phyloP scores from a whole-genome alignment of 2,888 invertebrate genomes.

The Neoitamus cyanurus region DNA sequence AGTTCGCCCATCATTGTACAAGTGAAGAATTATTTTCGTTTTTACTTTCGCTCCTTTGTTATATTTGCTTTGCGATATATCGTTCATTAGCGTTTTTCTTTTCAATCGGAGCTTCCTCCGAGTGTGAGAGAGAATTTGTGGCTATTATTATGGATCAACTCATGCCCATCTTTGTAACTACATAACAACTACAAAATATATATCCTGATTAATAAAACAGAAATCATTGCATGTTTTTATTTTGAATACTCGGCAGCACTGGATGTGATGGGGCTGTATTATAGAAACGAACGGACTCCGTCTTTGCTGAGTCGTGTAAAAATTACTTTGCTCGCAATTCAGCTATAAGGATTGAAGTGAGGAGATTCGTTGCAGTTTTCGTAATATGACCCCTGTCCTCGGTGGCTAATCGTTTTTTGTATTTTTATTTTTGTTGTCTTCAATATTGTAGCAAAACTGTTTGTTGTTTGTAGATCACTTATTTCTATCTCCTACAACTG shows the following conservation, averaged over 20 bases:
- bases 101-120: not conserved
- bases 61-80: not conserved
- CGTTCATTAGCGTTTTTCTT: not conserved
- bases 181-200: constrained; percentile 20
- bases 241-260: not conserved
- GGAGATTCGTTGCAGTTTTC: not conserved
- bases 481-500: not conserved
- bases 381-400: not conserved
- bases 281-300: too few relatives aligned
- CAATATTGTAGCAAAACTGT: too few relatives aligned
- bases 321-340: not conserved
- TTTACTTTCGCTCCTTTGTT: not conserved
- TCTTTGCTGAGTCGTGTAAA: too few relatives aligned
- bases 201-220: constrained; percentile 27
- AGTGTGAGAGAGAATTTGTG: not conserved
- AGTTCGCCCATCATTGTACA: not conserved
- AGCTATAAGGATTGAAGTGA: not conserved
- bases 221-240: constrained; percentile 25
- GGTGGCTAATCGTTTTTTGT: not conserved
- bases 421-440: not conserved
- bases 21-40: constrained; percentile 8
- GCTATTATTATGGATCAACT: constrained; percentile 20
- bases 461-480: too few relatives aligned
- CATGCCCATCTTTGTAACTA: constrained; percentile 29
- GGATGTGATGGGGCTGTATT: not conserved